Conservation (phyloP, 2,888 invertebrate species). For the Trichacis sp. region DNA sequence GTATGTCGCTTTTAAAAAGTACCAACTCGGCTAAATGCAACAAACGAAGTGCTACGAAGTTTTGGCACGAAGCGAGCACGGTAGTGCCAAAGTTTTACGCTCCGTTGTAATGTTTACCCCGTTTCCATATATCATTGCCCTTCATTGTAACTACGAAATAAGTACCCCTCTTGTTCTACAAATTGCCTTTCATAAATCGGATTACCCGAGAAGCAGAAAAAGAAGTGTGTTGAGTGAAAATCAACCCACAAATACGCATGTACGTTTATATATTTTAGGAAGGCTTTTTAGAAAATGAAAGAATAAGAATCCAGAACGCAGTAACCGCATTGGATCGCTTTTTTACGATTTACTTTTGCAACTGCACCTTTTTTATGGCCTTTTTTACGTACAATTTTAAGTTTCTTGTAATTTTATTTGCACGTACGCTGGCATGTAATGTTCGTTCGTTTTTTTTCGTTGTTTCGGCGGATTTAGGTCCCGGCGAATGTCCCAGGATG, state of each 20-base stretch:
- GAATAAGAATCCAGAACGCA: no score
- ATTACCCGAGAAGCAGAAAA: background rate
- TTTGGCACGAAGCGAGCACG: constrained; percentile 18
- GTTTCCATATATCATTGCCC: constrained; percentile 1
- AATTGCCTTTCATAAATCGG: background rate
- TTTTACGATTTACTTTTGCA: constrained; percentile 5
- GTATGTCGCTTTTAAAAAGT: background rate
- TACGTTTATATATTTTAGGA: no score
- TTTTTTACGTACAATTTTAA: constrained; percentile 7
- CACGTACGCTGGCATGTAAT: constrained; percentile 57
- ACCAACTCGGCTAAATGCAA: constrained; percentile 17
- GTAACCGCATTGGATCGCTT: background rate
- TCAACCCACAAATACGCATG: no score
- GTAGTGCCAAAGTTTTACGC: constrained; percentile 16
- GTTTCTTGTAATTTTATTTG: constrained; percentile 45
- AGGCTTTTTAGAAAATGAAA: background rate
- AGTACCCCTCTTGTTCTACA: background rate
- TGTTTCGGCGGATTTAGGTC: constrained; percentile 79
- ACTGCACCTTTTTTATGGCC: background rate
- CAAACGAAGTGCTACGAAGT: constrained; percentile 11
- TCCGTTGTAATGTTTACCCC: constrained; percentile 13
- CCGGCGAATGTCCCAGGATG: constrained; percentile 88
- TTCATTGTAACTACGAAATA: constrained; percentile 18
- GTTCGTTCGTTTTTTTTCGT: constrained; percentile 53
- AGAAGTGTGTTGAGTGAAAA: background rate